Percentiles rank a stretch among this genome's conserved stretches.
phyloP scores from a whole-genome alignment of 2,888 invertebrate genomes.

The Syritta pipiens region DNA sequence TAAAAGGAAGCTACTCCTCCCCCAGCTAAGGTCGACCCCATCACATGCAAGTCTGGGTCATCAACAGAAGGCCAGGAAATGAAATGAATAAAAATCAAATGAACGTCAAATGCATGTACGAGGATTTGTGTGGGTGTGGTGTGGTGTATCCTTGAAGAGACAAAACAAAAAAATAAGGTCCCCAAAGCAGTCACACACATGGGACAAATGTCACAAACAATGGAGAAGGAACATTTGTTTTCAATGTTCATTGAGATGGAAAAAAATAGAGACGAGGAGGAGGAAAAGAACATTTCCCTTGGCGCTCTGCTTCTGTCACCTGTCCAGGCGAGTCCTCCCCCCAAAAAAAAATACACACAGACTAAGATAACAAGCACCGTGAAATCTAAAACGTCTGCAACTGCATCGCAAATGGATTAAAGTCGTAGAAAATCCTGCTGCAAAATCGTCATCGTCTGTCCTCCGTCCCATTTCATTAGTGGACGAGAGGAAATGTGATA shows the following conservation, averaged over 20 bases:
- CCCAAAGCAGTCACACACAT: slow-evolving; percentile 2
- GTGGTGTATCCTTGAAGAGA: slow-evolving; percentile 12
- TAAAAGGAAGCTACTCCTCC: no score
- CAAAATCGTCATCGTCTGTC: slow-evolving; percentile 14
- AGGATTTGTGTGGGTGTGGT: neutral
- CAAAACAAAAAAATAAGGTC: neutral
- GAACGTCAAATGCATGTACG: slow-evolving; percentile 37
- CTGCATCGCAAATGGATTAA: slow-evolving; percentile 46
- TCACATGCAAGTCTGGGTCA: slow-evolving; percentile 24
- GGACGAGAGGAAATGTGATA: neutral
- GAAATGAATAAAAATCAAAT: slow-evolving; percentile 35
- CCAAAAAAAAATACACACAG: neutral
- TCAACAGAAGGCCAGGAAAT: slow-evolving; percentile 24
- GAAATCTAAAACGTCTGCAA: slow-evolving; percentile 34
- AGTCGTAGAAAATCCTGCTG: slow-evolving; percentile 20
- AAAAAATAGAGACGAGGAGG: neutral
- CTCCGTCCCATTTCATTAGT: neutral
- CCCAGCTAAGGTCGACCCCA: no score
- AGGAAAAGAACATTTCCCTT: slow-evolving; percentile 12
- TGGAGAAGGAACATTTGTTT: slow-evolving; percentile 30
- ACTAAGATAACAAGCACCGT: no score
- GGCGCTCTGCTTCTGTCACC: slow-evolving; percentile 32
- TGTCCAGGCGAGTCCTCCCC: neutral
- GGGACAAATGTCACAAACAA: slow-evolving; percentile 44
- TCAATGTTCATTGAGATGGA: slow-evolving; percentile 7